These are phyloP conservation scores for Xyrauchen texanus DNA, from an alignment of 2,113 vertebrate species.

Conservation along the genomic window DNA sequence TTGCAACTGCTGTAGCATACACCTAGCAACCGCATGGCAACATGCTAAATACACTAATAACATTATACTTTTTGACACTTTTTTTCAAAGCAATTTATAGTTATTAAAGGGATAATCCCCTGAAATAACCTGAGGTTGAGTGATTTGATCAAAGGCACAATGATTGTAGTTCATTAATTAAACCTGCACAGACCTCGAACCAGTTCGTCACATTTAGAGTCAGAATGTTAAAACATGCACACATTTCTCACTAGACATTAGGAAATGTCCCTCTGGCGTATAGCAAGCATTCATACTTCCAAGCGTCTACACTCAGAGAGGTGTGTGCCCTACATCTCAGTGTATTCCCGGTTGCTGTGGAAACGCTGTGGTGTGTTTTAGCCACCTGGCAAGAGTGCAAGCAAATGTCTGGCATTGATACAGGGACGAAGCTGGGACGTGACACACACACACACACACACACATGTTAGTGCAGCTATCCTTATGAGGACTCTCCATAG, in stretches of 20 bases:
- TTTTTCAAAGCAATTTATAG: no score
- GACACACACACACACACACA: constrained; percentile 19
- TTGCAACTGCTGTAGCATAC: no score
- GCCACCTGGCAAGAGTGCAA: constrained; percentile 43
- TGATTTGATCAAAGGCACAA: neutral
- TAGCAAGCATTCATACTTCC: neutral
- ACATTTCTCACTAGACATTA: neutral
- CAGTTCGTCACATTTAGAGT: no score
- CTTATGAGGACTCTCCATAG: no score
- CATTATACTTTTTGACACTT: no score
- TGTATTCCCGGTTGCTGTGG: constrained; percentile 47
- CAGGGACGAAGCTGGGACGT: constrained; percentile 35
- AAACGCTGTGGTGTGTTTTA: constrained; percentile 46
- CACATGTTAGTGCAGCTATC: neutral
- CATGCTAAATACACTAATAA: no score
- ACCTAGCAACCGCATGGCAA: no score
- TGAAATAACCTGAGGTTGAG: neutral
- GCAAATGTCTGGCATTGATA: constrained; percentile 46
- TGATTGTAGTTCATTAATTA: neutral
- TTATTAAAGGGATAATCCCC: no score
- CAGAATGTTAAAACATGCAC: neutral
- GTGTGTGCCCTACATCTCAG: constrained; percentile 47
- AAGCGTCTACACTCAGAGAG: constrained; percentile 30
- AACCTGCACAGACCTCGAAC: neutral
- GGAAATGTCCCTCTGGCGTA: neutral